Evolutionary conservation across 2,888 invertebrate species (phyloP).

Genomic region (Eurytoma adleriae): DNA sequence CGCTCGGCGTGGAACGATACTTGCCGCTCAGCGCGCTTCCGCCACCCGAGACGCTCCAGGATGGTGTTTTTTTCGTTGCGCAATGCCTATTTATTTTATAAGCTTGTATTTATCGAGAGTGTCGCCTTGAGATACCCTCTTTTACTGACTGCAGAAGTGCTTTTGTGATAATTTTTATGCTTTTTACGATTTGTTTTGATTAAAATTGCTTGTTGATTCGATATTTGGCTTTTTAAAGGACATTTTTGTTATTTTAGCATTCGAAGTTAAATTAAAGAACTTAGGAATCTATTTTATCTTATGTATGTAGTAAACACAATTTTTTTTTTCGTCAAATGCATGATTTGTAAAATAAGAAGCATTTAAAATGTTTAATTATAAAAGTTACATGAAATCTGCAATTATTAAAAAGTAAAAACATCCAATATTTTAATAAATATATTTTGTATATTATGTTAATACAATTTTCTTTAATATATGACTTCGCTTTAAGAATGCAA

Average conservation of each 20-base stretch:
- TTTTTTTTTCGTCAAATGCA: neutral
- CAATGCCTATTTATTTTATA: slow-evolving; percentile 47
- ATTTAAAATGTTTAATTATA: neutral
- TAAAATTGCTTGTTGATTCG: neutral
- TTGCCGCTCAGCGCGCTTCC: slow-evolving; percentile 20
- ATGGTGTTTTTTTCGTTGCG: slow-evolving; percentile 44
- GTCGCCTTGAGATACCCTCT: slow-evolving; percentile 1
- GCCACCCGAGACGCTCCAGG: slow-evolving; percentile 42
- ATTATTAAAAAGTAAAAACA: too few relatives aligned
- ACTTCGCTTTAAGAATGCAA: too few relatives aligned
- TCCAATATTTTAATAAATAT: too few relatives aligned
- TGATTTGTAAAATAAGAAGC: too few relatives aligned
- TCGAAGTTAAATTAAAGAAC: neutral
- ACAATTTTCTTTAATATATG: too few relatives aligned
- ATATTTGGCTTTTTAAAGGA: neutral
- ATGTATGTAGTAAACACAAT: neutral
- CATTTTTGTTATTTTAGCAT: neutral
- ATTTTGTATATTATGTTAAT: too few relatives aligned
- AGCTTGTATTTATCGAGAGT: slow-evolving; percentile 25
- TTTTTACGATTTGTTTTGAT: slow-evolving; percentile 29
- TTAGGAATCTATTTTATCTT: neutral
- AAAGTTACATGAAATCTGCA: too few relatives aligned
- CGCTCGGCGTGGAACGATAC: slow-evolving; percentile 62
- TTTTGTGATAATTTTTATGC: slow-evolving; percentile 39
- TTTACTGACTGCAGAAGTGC: slow-evolving; percentile 37